phyloP scores from a whole-genome alignment of 2,113 vertebrate species.

The Dermatemys mawii region DNA sequence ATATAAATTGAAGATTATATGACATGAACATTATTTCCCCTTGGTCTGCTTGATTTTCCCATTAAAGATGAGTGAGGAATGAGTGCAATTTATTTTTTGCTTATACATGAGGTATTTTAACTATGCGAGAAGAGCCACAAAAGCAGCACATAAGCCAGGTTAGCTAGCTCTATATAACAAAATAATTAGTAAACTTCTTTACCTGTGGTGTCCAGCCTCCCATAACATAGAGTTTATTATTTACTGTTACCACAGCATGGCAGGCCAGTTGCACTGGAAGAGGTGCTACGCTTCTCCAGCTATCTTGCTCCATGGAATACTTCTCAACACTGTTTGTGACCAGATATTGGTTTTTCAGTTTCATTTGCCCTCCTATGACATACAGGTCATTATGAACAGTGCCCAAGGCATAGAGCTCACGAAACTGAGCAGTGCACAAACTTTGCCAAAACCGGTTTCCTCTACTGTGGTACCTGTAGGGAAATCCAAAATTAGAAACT shows the following conservation, averaged over 20 bases:
- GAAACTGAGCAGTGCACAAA: constrained; percentile 88
- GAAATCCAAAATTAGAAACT: constrained; percentile 30
- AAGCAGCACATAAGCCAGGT: neutral
- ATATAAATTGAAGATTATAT: neutral
- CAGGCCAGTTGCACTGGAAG: constrained; percentile 91
- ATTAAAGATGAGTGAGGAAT: neutral
- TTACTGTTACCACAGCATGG: constrained; percentile 85
- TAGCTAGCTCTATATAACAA: neutral
- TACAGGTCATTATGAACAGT: constrained; percentile 86
- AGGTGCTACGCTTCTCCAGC: constrained; percentile 87
- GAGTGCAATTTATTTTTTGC: neutral
- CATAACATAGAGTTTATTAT: constrained; percentile 89
- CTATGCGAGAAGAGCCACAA: neutral
- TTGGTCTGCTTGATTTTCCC: neutral
- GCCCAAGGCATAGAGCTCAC: constrained; percentile 91
- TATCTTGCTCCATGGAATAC: constrained; percentile 87
- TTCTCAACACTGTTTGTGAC: constrained; percentile 93
- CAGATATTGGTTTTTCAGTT: constrained; percentile 90
- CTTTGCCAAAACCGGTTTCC: constrained; percentile 92
- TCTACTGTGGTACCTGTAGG: constrained; percentile 87
- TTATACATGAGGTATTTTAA: neutral
- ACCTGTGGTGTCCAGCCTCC: constrained; percentile 98
- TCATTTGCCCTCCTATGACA: constrained; percentile 94
- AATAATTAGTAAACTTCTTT: neutral
- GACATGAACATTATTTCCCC: neutral